Conservation (phyloP, 2,888 invertebrate genomes). For the Emmelina monodactyla region DNA sequence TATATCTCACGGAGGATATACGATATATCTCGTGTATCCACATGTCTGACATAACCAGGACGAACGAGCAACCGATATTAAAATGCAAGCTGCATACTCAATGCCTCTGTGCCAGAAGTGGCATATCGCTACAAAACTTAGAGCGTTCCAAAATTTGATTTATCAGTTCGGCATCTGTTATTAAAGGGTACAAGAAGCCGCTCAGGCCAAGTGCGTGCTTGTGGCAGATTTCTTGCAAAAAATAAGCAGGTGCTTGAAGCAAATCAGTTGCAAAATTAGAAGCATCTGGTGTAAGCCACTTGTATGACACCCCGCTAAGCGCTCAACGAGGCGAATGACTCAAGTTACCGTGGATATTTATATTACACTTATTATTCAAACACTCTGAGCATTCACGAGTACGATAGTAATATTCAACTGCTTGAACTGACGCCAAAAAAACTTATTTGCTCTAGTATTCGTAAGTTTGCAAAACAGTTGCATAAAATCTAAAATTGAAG, state of each 20-base stretch:
- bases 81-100: constrained; percentile 27
- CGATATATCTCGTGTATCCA: constrained; percentile 26
- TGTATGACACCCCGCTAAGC: too few species aligned
- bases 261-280: constrained; percentile 43
- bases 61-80: constrained; percentile 29
- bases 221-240: constrained; percentile 34
- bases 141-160: constrained; percentile 21
- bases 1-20: constrained; percentile 12
- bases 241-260: constrained; percentile 34
- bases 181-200: constrained; percentile 14
- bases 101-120: constrained; percentile 24
- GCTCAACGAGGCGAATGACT: too few species aligned
- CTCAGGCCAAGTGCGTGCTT: constrained; percentile 29
- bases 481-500: too few species aligned
- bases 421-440: too few species aligned
- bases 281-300: constrained; percentile 7
- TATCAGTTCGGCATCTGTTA: constrained; percentile 39
- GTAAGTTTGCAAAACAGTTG: too few species aligned
- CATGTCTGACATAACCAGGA: constrained; percentile 33
- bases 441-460: too few species aligned
- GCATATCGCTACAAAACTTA: constrained; percentile 20
- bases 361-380: too few species aligned
- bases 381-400: too few species aligned
- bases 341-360: too few species aligned
- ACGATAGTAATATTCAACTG: too few species aligned